These are phyloP conservation scores for Drosophila borealis DNA, from an alignment of 2,888 invertebrate species.

Conservation along the genomic window DNA sequence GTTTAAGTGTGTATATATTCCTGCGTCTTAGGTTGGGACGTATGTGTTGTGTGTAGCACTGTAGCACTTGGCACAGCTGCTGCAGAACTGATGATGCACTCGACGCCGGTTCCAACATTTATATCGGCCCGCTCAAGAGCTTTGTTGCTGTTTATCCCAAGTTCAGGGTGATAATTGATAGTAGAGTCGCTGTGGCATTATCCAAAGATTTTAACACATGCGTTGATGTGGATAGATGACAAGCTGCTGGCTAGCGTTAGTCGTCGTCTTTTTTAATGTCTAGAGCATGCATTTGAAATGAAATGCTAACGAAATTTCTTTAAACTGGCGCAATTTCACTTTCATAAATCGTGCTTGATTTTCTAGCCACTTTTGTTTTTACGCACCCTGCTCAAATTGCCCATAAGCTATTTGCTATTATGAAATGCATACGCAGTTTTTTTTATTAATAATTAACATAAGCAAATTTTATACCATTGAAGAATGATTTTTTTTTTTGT, in stretches of 20 bases:
- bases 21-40: constrained; percentile 10
- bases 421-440: constrained; percentile 38
- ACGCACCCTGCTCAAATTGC: constrained; percentile 17
- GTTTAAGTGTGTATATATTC: constrained; percentile 32
- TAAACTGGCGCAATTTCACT: constrained; percentile 75
- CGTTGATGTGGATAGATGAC: constrained; percentile 45
- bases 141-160: constrained; percentile 41
- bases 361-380: constrained; percentile 57
- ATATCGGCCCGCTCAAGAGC: constrained; percentile 42
- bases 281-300: constrained; percentile 67
- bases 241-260: constrained; percentile 18
- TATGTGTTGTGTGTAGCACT: constrained; percentile 25
- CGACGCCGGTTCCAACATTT: constrained; percentile 43
- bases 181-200: constrained; percentile 38
- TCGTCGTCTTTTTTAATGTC: constrained; percentile 63
- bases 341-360: constrained; percentile 67
- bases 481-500: not conserved
- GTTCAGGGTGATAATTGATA: constrained; percentile 74
- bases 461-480: not conserved
- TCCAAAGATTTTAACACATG: constrained; percentile 70
- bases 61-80: constrained; percentile 50
- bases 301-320: constrained; percentile 74
- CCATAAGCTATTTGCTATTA: constrained; percentile 51
- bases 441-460: constrained; percentile 49
- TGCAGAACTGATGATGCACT: constrained; percentile 75